These are phyloP conservation scores for Catocala sponsa DNA, from an alignment of 2,888 invertebrate genomes.

Conservation along the genomic window DNA sequence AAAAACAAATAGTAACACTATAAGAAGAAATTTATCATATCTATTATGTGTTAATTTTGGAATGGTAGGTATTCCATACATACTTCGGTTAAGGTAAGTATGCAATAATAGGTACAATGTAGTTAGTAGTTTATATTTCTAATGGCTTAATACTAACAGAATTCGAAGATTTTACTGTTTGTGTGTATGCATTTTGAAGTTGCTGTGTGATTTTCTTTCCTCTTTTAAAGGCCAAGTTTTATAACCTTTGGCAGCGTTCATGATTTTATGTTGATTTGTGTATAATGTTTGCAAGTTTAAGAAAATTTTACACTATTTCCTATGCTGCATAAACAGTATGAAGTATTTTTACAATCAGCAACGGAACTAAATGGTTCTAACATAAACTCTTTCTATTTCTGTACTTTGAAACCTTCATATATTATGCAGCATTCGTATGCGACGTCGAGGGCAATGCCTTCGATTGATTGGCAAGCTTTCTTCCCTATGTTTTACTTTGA, in stretches of 20 bases:
- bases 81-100: no score
- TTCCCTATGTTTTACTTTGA: conserved; percentile 18
- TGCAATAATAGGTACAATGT: no score
- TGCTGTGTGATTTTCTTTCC: conserved; percentile 1
- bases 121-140: background rate
- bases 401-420: conserved; percentile 25
- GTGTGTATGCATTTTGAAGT: background rate
- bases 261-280: background rate
- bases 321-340: conserved; percentile 22
- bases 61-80: no score
- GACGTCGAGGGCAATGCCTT: conserved; percentile 34
- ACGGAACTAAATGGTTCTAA: background rate
- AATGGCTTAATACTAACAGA: background rate
- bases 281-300: background rate
- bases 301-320: background rate
- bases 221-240: conserved; percentile 6
- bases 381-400: conserved; percentile 5
- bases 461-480: conserved; percentile 32
- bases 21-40: no score
- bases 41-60: no score
- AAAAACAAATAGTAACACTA: no score
- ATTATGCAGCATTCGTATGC: conserved; percentile 39
- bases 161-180: background rate
- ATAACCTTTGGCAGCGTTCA: background rate
- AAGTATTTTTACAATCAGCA: background rate